Conservation (phyloP, 2,888 invertebrate genomes). For the Drosophila nr. fundita region DNA sequence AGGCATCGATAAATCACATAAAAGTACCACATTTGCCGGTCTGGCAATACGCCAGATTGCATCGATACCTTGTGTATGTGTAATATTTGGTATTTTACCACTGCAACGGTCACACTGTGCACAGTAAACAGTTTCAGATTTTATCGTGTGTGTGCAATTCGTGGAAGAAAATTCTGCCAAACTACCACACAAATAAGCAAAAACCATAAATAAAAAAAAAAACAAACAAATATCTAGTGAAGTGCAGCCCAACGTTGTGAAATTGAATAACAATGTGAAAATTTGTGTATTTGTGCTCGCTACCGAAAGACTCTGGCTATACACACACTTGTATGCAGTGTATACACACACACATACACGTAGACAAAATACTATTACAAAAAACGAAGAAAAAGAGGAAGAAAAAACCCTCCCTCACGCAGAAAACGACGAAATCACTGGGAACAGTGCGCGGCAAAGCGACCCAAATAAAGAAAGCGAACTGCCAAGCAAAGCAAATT, state of each 20-base stretch:
- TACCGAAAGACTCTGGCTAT: conserved; percentile 20
- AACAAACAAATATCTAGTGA: conserved; percentile 19
- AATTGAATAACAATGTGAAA: conserved; percentile 30
- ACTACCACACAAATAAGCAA: conserved; percentile 19
- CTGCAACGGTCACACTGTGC: conserved; percentile 39
- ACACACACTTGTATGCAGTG: conserved; percentile 44
- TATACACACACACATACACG: conserved; percentile 40
- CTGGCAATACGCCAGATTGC: conserved; percentile 18
- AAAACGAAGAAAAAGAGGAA: conserved; percentile 3
- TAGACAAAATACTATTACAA: conserved; percentile 75
- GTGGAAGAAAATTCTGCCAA: conserved; percentile 62
- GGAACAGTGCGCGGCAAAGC: conserved; percentile 58
- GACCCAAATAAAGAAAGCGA: conserved; percentile 77
- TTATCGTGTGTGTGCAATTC: conserved; percentile 65
- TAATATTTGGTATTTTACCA: conserved; percentile 33
- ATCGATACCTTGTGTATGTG: too few species aligned
- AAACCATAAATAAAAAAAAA: conserved; percentile 9
- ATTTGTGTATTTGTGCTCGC: not conserved
- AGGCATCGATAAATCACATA: conserved; percentile 13
- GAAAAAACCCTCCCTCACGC: conserved; percentile 49
- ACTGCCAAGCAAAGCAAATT: conserved; percentile 54
- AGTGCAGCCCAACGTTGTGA: conserved; percentile 7
- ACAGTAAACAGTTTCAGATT: conserved; percentile 73
- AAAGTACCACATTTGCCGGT: not conserved
- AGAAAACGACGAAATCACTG: conserved; percentile 39